phyloP scores from a whole-genome alignment of 1,140 invertebrate species.

The Ladona fulva region DNA sequence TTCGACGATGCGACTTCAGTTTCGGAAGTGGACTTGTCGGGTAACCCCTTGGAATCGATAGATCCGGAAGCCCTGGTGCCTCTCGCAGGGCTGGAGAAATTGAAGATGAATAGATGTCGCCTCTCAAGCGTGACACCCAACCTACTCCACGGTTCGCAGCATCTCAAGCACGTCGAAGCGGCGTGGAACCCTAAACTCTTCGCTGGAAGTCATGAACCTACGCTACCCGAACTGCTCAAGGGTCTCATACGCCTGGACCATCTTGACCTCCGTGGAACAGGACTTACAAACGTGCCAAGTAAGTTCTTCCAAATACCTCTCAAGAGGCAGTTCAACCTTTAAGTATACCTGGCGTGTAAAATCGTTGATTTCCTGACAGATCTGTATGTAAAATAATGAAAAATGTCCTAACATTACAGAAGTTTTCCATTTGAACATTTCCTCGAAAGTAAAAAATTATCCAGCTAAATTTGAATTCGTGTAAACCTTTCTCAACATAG shows the following conservation, averaged over 20 bases:
- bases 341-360: too few species aligned
- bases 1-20: slow-evolving; percentile 56
- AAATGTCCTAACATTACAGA: too few species aligned
- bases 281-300: slow-evolving; percentile 46
- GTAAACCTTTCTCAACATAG: too few species aligned
- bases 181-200: not conserved
- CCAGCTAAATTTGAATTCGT: too few species aligned
- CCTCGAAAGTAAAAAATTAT: too few species aligned
- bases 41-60: slow-evolving; percentile 51
- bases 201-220: not conserved
- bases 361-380: too few species aligned
- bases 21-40: slow-evolving; percentile 56
- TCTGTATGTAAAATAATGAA: too few species aligned
- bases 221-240: slow-evolving; percentile 36
- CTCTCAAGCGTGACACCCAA: slow-evolving; percentile 42
- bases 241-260: slow-evolving; percentile 50
- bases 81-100: slow-evolving; percentile 50
- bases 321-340: too few species aligned
- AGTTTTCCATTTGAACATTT: too few species aligned
- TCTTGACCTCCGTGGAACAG: slow-evolving; percentile 51
- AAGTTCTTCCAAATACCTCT: not conserved
- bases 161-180: not conserved
- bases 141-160: not conserved
- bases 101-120: slow-evolving; percentile 54
- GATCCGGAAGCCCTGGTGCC: slow-evolving; percentile 50